Base-by-base conservation (phyloP, 2,113 vertebrate species). In the Callaeas wilsoni region DNA sequence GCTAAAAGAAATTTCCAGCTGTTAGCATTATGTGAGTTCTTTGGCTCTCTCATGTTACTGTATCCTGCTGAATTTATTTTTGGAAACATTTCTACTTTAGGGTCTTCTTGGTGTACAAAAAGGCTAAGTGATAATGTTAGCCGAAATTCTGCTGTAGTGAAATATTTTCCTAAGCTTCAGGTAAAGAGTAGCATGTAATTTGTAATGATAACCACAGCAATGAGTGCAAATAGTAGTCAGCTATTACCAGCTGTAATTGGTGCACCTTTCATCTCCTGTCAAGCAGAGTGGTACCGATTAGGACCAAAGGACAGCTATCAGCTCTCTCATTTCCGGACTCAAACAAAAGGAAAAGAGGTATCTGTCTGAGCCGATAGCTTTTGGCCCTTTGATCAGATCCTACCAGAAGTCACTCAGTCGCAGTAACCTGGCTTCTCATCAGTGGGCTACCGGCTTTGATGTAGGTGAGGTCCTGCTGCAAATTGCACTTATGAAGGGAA, bases 191-290 rank as follows among this genome's bases (percentile, higher is more conserved):
- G 56, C 12, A 1, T 64, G 73, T 94, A 94, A 97, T 95, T 96
- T 97, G 84, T 84, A 65, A 67, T 95, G 96, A 97, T 98, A 97
- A 96, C 95, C 95, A 73, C 73, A 83, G 79, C 98, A 98, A 98
- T 96, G 96, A 95, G 87, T 80, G 96, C 84, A 69, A 94, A 84
- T 75, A 64, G 73, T 27, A 93, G 96, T 94, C 97, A 97, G 98
- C 97, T 98, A 98, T 99, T 98, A 98, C 98, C 98, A 97, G 96
- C 97, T 96, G 97, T 98, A 98, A 99, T 97, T 98, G 98, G 98
- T 86, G 89, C 97, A 97, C 97, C 98, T 99, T 99, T 99, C 98
- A 99, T 99, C 99, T 99, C 97, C 98, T 98, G 98, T 98, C 98
- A 98, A 98, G 97, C 96, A 98, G 96, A 98, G 96, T 97, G 94